Base-by-base conservation (phyloP, 2,888 invertebrate species). In the Cephus rjabovi region DNA sequence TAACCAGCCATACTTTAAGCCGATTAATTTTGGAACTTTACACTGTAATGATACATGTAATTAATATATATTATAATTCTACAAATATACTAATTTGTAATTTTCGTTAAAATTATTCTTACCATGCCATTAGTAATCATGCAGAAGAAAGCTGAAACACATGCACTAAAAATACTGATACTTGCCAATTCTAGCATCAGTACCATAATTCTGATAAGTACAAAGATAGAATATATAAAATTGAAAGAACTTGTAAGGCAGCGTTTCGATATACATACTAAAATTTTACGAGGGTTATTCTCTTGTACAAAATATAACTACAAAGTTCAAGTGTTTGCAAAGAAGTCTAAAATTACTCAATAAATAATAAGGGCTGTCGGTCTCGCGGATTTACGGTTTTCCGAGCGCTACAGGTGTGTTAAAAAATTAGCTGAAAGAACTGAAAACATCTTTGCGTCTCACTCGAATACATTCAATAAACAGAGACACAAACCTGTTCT, bases 161-260 rank as follows among this genome's bases (percentile, higher is more conserved):
- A 80, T 33, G 81, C 81, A 1, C 80, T 80, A 30, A 80, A 74
- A 4, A 80, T 76, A 69, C 80, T 76, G 68, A 80, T 76, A 11
- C 80, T 77, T 56, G 79, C 77, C 34, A 81, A 77, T 76, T 78
- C 81, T 75, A 81, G 68, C 76, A 78, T 80, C 56, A 56, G 56
- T 56, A 56, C 56, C 56, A 56, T 56, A 56, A 56, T 56, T 56
- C 56, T 56, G 23, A 56, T 56, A 56, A 23, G 15, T 9, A 56
- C 9, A 56, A 56, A 23, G 23, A 23, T 23, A 23, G 56, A 9
- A 56, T 56, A 56, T 56, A 56, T 23, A 23, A 23, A 56, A 56
- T 23, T 56, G 56, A 56, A 56, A 56, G 23, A 56, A 23, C 23
- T 56, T 56, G 9, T 56, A 2, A 56, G 23, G 56, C 23, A 56